Percentiles rank a stretch among this genome's conserved stretches.
Evolutionary conservation across 2,888 invertebrate species (phyloP).

Genomic region (Pteria penguin): DNA sequence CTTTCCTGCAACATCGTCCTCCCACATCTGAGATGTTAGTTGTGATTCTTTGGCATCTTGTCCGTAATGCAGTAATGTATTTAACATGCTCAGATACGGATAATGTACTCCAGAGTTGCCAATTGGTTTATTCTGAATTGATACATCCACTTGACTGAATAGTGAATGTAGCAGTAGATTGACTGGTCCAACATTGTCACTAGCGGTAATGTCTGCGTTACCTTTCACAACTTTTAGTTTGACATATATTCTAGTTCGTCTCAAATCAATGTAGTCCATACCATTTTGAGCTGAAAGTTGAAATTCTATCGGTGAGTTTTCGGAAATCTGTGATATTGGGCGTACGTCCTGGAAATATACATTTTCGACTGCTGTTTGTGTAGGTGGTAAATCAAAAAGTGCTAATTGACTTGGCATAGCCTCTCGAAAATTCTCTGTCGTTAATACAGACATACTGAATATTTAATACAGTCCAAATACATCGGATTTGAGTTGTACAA

Average conservation of each 20-base stretch:
- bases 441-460: conserved; percentile 13
- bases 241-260: conserved; percentile 27
- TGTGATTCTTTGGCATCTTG: conserved; percentile 10
- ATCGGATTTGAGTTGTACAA: conserved; percentile 10
- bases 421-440: conserved; percentile 6
- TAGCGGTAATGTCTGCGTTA: conserved; percentile 9
- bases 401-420: conserved; percentile 28
- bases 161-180: conserved; percentile 18
- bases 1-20: conserved; percentile 3
- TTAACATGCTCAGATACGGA: conserved; percentile 5
- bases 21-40: conserved; percentile 14
- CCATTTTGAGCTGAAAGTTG: conserved; percentile 39
- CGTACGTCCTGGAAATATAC: conserved; percentile 41
- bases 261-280: conserved; percentile 42
- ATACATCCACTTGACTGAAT: conserved; percentile 24
- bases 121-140: conserved; percentile 17
- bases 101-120: neutral
- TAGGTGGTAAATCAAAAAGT: conserved; percentile 41
- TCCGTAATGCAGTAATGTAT: conserved; percentile 3
- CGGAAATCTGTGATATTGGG: conserved; percentile 36
- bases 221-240: conserved; percentile 34
- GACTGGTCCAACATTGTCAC: conserved; percentile 21
- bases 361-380: conserved; percentile 40
- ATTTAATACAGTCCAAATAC: conserved; percentile 17
- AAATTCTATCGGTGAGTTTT: conserved; percentile 40